Evolutionary conservation across 2,888 invertebrate genomes (phyloP).

Genomic region (Seira sanloemensis): DNA sequence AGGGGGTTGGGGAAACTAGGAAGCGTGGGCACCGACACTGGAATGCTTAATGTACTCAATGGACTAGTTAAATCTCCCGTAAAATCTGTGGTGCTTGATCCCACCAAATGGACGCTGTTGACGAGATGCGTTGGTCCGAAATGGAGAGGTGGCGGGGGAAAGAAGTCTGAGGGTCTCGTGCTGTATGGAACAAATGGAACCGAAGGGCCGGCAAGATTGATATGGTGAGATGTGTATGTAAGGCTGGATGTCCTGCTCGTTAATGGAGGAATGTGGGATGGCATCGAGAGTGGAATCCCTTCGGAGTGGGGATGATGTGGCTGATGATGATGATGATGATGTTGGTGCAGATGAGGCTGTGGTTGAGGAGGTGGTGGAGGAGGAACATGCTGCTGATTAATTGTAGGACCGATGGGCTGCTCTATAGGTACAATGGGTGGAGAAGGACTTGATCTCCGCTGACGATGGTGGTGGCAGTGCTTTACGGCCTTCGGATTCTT

Average conservation of each 20-base stretch:
- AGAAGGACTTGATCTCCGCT: conserved; percentile 17
- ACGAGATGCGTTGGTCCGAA: conserved; percentile 67
- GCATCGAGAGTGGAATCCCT: conserved; percentile 20
- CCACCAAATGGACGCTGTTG: conserved; percentile 69
- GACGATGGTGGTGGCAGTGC: not conserved
- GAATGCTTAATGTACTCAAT: conserved; percentile 67
- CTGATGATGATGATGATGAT: too few species aligned
- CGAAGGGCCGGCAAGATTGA: conserved; percentile 43
- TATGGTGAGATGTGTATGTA: conserved; percentile 52
- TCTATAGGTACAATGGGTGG: conserved; percentile 20
- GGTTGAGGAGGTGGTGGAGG: conserved; percentile 32
- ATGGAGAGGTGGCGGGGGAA: conserved; percentile 61
- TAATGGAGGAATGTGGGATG: conserved; percentile 32
- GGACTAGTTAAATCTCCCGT: conserved; percentile 40
- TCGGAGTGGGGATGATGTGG: not conserved
- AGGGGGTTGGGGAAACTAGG: conserved; percentile 53
- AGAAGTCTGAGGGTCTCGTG: conserved; percentile 36
- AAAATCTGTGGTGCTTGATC: conserved; percentile 57
- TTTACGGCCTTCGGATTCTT: conserved; percentile 45
- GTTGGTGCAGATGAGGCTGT: conserved; percentile 27
- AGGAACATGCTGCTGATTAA: not conserved
- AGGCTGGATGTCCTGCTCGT: conserved; percentile 39
- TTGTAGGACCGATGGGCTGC: not conserved
- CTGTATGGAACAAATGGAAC: conserved; percentile 52
- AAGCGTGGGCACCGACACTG: conserved; percentile 61